Percentiles rank a stretch among this genome's conserved stretches.
These are phyloP conservation scores for Cyclophora albipunctata DNA, from an alignment of 2,888 invertebrate genomes.

Conservation along the genomic window DNA sequence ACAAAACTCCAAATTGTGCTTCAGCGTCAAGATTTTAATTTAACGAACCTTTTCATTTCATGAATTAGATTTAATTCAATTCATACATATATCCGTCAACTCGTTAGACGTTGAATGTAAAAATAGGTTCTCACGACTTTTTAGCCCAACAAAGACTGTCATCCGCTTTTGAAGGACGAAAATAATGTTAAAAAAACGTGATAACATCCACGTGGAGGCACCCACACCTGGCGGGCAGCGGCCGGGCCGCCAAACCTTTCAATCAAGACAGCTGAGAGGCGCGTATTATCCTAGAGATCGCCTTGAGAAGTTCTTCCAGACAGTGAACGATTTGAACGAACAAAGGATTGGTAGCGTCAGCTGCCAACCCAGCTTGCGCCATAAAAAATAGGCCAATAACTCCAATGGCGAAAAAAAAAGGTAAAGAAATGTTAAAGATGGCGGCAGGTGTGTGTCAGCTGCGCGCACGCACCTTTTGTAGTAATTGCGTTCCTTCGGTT, in stretches of 20 bases:
- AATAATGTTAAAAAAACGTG: conserved; percentile 26
- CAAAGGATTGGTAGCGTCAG: conserved; percentile 40
- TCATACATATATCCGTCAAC: too few relatives aligned
- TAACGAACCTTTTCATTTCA: too few relatives aligned
- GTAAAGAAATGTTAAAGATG: conserved; percentile 69
- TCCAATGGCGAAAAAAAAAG: conserved; percentile 63
- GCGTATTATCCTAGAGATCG: conserved; percentile 49
- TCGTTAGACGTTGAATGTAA: too few relatives aligned
- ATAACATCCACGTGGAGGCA: conserved; percentile 44
- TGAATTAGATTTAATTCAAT: too few relatives aligned
- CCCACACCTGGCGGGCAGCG: conserved; percentile 44
- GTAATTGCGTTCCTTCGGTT: conserved; percentile 52
- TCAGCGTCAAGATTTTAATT: too few relatives aligned
- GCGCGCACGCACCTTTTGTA: conserved; percentile 66
- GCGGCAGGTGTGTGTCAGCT: conserved; percentile 71
- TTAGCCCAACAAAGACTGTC: conserved; percentile 14
- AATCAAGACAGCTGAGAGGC: conserved; percentile 50
- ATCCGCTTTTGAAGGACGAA: conserved; percentile 6
- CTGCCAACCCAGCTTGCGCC: conserved; percentile 69
- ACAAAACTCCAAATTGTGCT: too few relatives aligned
- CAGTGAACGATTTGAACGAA: conserved; percentile 18
- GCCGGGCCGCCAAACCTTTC: conserved; percentile 29
- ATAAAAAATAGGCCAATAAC: conserved; percentile 75
- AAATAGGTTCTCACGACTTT: conserved; percentile 12
- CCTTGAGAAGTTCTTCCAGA: conserved; percentile 33